Evolutionary conservation across 2,113 vertebrate genomes (phyloP).

Genomic region (Numida meleagris): DNA sequence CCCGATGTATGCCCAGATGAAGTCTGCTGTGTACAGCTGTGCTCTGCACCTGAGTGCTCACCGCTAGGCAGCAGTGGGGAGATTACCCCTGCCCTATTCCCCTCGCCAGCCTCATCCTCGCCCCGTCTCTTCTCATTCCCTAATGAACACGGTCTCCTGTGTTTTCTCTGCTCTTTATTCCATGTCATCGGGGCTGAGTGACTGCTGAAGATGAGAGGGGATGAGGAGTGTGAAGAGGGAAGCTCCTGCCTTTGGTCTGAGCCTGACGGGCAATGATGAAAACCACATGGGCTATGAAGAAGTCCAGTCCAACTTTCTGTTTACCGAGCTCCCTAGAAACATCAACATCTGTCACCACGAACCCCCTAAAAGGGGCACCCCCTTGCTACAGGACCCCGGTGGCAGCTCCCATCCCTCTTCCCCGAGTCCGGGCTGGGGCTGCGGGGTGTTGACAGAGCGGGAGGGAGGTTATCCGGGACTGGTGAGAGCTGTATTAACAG

Average conservation of each 20-base stretch:
- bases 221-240: constrained; percentile 71
- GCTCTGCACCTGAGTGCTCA: constrained; percentile 3
- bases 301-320: constrained; percentile 74
- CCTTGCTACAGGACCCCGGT: constrained; percentile 33
- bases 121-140: constrained; percentile 10
- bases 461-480: constrained; percentile 28
- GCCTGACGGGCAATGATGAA: constrained; percentile 75
- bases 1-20: background rate
- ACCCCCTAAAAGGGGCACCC: constrained; percentile 64
- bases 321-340: constrained; percentile 72
- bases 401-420: constrained; percentile 66
- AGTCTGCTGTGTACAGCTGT: background rate
- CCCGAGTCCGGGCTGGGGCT: background rate
- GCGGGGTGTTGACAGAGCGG: constrained; percentile 56
- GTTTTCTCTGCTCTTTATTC: constrained; percentile 69
- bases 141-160: constrained; percentile 30
- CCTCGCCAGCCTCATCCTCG: background rate
- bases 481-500: constrained; percentile 52
- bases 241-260: constrained; percentile 72
- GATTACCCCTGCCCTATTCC: background rate
- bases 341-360: constrained; percentile 78
- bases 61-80: background rate
- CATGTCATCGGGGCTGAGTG: constrained; percentile 63
- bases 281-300: constrained; percentile 78
- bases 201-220: constrained; percentile 68